These are phyloP conservation scores for Drosophila mercatorum DNA, from an alignment of 2,888 invertebrate species.

Conservation along the genomic window DNA sequence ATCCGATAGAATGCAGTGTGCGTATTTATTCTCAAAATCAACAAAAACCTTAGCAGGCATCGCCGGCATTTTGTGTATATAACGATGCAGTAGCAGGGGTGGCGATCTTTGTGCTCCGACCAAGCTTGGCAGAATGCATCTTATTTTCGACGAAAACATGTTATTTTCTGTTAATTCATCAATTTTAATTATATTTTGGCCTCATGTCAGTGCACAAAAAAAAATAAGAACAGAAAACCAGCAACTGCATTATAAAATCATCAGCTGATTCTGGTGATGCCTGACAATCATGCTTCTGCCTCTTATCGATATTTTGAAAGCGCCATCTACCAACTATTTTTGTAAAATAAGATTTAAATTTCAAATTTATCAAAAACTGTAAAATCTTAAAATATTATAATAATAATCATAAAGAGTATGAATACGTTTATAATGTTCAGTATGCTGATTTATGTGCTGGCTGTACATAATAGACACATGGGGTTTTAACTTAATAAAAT, in stretches of 20 bases:
- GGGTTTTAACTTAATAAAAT: too few relatives aligned
- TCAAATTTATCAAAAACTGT: too few relatives aligned
- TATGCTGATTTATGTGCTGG: too few relatives aligned
- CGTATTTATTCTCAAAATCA: slow-evolving; percentile 82
- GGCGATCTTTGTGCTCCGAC: slow-evolving; percentile 12
- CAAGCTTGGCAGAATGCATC: slow-evolving; percentile 36
- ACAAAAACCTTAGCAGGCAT: slow-evolving; percentile 66
- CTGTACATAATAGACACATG: too few relatives aligned
- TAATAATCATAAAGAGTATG: too few relatives aligned
- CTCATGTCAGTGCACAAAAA: slow-evolving; percentile 33
- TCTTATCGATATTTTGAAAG: too few relatives aligned
- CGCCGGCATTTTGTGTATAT: slow-evolving; percentile 31
- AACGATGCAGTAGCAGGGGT: slow-evolving; percentile 26
- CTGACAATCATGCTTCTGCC: slow-evolving; percentile 22
- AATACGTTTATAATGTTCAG: too few relatives aligned
- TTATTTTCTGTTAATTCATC: slow-evolving; percentile 28
- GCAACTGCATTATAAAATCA: slow-evolving; percentile 7
- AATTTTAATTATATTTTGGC: neutral
- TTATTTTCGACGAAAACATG: slow-evolving; percentile 38
- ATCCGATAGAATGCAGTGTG: slow-evolving; percentile 76
- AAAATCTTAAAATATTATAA: too few relatives aligned
- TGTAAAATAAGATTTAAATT: too few relatives aligned
- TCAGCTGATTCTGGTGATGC: slow-evolving; percentile 29
- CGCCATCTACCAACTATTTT: too few relatives aligned
- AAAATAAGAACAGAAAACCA: too few relatives aligned